Base-by-base conservation (phyloP, 2,113 vertebrate genomes). In the Progne subis region DNA sequence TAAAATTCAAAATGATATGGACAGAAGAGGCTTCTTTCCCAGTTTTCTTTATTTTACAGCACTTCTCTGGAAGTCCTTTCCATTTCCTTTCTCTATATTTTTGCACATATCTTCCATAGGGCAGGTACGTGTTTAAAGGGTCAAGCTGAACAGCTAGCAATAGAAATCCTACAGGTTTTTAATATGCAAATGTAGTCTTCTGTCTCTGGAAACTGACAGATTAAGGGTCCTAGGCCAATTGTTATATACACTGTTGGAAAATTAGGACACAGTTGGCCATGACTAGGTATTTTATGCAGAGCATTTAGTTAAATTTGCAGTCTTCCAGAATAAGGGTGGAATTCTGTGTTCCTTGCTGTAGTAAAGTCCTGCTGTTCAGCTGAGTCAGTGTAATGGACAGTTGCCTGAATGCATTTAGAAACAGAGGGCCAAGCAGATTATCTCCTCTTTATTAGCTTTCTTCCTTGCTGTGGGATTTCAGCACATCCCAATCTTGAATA, bases 351-450 rank as follows among this genome's bases (percentile, higher is more conserved):
- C 41, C 82, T 89, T 83, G 61, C 76, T 86, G 19, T 65, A 75
- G 94, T 29, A 26, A 79, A 93, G 39, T 86, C 71, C 44, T 79
- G 56, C 90, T 80, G 37, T 77, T 90, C 78, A 90, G 77, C 53
- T 67, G 50, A 92, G 81, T 91, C 78, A 94, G 68, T 78, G 63
- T 82, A 86, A 87, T 76, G 86, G 91, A 49, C 68, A 76, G 29
- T 83, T 92, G 90, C 81, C 77, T 87, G 82, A 88, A 72, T 28
- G 15, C 29, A 47, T 90, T 76, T 74, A 77, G 80, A 92, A 94
- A 82, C 47, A 69, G 2, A 85, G 47, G n/a, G 46, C 65, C 59
- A 94, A 72, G 57, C 13, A 87, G 61, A 93, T 92, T 83, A 83
- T 86, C 44, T 93, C 8, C 28, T 75, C 31, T 72, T 81, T 87